These are phyloP conservation scores for Mystacides longicornis DNA, from an alignment of 2,888 invertebrate genomes.

Conservation along the genomic window DNA sequence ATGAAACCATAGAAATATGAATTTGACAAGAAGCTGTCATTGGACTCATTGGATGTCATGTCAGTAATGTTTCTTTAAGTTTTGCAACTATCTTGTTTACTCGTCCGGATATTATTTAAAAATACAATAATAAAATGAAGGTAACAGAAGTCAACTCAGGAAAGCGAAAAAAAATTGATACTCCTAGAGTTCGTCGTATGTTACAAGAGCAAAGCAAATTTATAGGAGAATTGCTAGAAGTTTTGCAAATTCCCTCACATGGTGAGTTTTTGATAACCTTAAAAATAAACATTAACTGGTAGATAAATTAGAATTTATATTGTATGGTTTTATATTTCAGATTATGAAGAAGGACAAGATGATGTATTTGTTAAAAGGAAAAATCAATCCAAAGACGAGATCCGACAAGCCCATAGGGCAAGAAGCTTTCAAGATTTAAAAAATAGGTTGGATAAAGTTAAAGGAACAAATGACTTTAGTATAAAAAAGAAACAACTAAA, in stretches of 20 bases:
- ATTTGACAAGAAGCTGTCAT: no score
- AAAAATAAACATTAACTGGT: no score
- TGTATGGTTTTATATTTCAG: conserved; percentile 30
- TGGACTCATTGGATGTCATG: no score
- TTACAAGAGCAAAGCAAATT: conserved; percentile 51
- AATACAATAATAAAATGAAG: conserved; percentile 7
- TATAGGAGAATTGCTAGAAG: conserved; percentile 51
- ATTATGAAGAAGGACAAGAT: conserved; percentile 37
- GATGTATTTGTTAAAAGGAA: conserved; percentile 27
- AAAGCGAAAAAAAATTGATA: conserved; percentile 17
- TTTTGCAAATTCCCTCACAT: conserved; percentile 46
- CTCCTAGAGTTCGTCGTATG: conserved; percentile 6
- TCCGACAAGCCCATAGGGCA: conserved; percentile 44
- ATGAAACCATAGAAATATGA: no score
- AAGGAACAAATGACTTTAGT: conserved; percentile 52
- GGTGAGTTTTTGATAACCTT: conserved; percentile 29
- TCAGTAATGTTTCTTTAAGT: no score
- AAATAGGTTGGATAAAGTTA: conserved; percentile 54
- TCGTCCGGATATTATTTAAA: no score
- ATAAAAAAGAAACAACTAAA: conserved; percentile 60
- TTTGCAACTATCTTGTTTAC: no score
- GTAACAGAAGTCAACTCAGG: conserved; percentile 17
- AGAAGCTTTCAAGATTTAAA: conserved; percentile 58
- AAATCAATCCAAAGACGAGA: conserved; percentile 29
- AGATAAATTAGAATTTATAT: no score